Percentiles rank a stretch among this genome's conserved stretches.
These are phyloP conservation scores for Coremacera marginata DNA, from an alignment of 2,888 invertebrate species.

Conservation along the genomic window DNA sequence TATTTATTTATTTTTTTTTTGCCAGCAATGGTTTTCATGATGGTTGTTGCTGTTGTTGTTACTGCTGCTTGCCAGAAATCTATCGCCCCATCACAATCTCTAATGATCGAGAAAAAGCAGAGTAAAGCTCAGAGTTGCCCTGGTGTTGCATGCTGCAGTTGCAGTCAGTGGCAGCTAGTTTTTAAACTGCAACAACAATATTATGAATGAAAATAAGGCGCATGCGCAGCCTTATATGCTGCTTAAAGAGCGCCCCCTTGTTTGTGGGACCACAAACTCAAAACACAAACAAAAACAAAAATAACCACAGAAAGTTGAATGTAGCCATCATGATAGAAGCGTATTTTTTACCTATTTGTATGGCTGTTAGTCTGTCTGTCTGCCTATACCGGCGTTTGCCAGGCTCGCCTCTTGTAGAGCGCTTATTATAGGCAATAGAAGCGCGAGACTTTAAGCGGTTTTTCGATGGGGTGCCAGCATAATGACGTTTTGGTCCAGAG, in stretches of 20 bases:
- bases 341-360: not conserved
- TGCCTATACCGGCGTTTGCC: no score
- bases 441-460: not conserved
- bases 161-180: not conserved
- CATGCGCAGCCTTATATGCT: slow-evolving; percentile 15
- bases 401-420: slow-evolving; percentile 45
- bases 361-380: slow-evolving; percentile 43
- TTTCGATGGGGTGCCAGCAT: not conserved
- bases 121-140: no score
- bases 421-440: slow-evolving; percentile 1
- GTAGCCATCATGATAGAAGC: not conserved
- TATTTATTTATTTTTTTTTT: not conserved
- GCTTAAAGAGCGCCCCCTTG: slow-evolving; percentile 1
- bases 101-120: slow-evolving; percentile 12
- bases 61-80: slow-evolving; percentile 33
- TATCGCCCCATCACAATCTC: slow-evolving; percentile 28
- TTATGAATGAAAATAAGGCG: slow-evolving; percentile 23
- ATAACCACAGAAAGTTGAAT: not conserved
- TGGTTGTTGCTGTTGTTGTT: slow-evolving; percentile 34
- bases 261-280: not conserved
- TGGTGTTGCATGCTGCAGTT: no score
- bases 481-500: not conserved
- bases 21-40: not conserved
- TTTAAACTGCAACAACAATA: not conserved
- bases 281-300: no score